A percentile compares a stretch with the other conserved stretches of the same genome.
Evolutionary conservation across 2,888 invertebrate genomes (phyloP).

Genomic region (Notodonta ziczac): DNA sequence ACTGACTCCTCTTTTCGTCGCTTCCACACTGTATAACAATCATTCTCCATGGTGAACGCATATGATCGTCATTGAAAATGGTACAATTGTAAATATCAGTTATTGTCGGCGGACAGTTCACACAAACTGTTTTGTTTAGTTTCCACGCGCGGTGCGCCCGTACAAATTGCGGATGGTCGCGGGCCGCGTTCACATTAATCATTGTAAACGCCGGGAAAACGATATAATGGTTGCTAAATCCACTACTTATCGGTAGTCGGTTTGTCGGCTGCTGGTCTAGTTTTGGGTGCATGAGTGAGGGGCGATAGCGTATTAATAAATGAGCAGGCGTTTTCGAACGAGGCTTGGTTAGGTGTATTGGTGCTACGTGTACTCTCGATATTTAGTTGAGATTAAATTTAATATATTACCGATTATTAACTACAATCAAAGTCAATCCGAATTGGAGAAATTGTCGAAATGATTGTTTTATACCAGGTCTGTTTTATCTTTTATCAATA

Average conservation of each 20-base stretch:
- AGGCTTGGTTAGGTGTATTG: not conserved
- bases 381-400: too few relatives aligned
- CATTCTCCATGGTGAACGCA: constrained; percentile 27
- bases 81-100: constrained; percentile 30
- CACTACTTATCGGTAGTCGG: constrained; percentile 63
- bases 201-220: constrained; percentile 61
- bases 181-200: constrained; percentile 59
- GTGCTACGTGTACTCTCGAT: not conserved
- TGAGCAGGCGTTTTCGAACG: not conserved
- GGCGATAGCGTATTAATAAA: constrained; percentile 14
- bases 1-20: not conserved
- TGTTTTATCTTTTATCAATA: too few relatives aligned
- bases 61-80: constrained; percentile 39
- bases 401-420: too few relatives aligned
- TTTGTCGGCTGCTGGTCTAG: constrained; percentile 50
- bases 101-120: constrained; percentile 35
- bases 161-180: constrained; percentile 45
- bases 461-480: too few relatives aligned
- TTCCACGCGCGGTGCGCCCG: constrained; percentile 42
- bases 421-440: too few relatives aligned
- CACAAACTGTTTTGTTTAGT: constrained; percentile 43
- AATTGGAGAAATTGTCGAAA: too few relatives aligned
- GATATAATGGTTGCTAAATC: constrained; percentile 69
- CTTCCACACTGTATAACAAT: constrained; percentile 14
- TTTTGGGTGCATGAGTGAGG: constrained; percentile 31